Evolutionary conservation across 2,113 vertebrate species (phyloP).

Genomic region (Neotragus pygmaeus): DNA sequence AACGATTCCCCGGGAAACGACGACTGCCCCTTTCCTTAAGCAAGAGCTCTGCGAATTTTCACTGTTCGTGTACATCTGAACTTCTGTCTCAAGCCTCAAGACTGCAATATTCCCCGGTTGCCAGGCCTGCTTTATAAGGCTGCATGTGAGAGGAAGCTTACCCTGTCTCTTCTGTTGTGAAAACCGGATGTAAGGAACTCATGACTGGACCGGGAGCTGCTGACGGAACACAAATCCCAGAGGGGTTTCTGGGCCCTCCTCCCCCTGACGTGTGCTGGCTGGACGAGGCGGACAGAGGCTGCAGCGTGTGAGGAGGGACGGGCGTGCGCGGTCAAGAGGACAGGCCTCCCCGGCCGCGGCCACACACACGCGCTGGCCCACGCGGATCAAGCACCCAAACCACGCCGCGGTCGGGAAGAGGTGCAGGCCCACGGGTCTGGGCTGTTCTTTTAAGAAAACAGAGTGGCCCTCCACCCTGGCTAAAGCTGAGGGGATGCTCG

Average conservation of each 20-base stretch:
- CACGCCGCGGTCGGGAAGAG: fast-evolving
- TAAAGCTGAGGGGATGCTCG: background rate
- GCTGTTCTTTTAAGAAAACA: background rate
- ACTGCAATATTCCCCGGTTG: fast-evolving
- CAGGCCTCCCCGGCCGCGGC: fast-evolving
- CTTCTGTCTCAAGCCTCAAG: background rate
- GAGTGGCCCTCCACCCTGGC: background rate
- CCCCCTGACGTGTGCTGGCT: background rate
- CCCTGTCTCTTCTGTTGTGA: background rate
- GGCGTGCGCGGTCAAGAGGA: fast-evolving
- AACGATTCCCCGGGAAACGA: background rate
- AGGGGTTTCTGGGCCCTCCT: background rate
- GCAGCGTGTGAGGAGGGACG: fast-evolving
- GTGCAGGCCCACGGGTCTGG: fast-evolving
- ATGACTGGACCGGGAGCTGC: background rate
- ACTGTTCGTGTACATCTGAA: background rate
- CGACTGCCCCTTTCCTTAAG: background rate
- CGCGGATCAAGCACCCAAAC: fast-evolving
- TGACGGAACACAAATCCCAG: background rate
- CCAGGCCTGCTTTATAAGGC: background rate
- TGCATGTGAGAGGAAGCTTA: fast-evolving
- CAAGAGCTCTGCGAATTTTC: background rate
- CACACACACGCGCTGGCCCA: background rate
- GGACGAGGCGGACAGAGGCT: background rate
- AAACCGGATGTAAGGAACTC: background rate